A percentile compares a stretch with the other conserved stretches of the same genome.
Conservation (phyloP, 2,888 invertebrate genomes). For the Callosobruchus maculatus region DNA sequence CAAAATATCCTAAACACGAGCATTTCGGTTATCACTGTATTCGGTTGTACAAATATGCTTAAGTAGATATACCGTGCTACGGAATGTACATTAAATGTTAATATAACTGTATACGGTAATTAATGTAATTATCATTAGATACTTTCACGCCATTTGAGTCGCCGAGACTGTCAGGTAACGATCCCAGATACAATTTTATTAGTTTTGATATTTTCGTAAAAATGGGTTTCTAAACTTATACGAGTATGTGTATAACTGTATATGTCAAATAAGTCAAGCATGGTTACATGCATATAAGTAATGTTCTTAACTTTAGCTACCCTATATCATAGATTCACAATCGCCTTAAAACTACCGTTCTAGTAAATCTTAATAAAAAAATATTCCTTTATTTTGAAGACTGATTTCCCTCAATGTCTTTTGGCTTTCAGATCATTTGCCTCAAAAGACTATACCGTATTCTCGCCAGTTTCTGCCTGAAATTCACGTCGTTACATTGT, state of each 20-base stretch:
- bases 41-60: not conserved
- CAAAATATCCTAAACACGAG: not conserved
- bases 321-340: too few species aligned
- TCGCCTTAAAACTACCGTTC: too few species aligned
- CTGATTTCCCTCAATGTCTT: not conserved
- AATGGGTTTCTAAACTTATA: too few species aligned
- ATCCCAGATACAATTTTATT: not conserved
- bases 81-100: not conserved
- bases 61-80: not conserved
- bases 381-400: too few species aligned
- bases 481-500: slow-evolving; percentile 10
- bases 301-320: too few species aligned
- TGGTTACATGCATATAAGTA: too few species aligned
- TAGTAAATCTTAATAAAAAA: too few species aligned
- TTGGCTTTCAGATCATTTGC: not conserved
- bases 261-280: too few species aligned
- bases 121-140: not conserved
- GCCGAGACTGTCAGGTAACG: not conserved
- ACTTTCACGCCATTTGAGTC: not conserved
- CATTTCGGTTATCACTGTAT: not conserved
- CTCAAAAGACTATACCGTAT: not conserved
- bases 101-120: not conserved
- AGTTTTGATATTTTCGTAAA: too few species aligned
- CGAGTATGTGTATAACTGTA: too few species aligned
- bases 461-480: not conserved